phyloP scores from a whole-genome alignment of 2,113 vertebrate species.

The Ivindomyrus marchei region DNA sequence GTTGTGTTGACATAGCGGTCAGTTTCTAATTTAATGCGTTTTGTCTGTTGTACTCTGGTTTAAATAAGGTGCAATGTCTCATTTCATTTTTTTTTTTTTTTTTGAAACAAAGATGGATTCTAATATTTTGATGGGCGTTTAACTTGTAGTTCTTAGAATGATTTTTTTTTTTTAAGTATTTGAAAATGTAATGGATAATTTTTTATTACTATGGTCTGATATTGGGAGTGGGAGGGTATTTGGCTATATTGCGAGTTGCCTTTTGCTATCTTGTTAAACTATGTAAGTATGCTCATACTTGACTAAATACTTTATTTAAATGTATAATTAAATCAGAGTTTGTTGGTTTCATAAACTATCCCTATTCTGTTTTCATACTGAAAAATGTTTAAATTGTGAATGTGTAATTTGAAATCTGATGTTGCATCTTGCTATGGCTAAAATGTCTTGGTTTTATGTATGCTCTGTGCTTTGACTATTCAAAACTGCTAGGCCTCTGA shows the following conservation, averaged over 20 bases:
- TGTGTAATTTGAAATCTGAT: slow-evolving; percentile 75
- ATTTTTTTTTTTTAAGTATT: slow-evolving; percentile 46
- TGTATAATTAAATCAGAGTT: slow-evolving; percentile 54
- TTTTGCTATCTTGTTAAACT: slow-evolving; percentile 73
- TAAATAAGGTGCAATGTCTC: slow-evolving; percentile 73
- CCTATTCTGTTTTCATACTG: slow-evolving; percentile 68
- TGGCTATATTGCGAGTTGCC: slow-evolving; percentile 59
- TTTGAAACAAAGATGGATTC: slow-evolving; percentile 71
- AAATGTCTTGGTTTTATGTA: slow-evolving; percentile 57
- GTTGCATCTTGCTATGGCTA: slow-evolving; percentile 72
- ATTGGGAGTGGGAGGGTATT: slow-evolving; percentile 58
- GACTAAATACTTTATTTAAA: slow-evolving; percentile 67
- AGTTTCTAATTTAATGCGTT: slow-evolving; percentile 69
- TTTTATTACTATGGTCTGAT: slow-evolving; percentile 62
- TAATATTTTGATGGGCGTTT: slow-evolving; percentile 69
- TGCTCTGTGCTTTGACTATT: slow-evolving; percentile 58
- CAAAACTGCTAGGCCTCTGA: slow-evolving; percentile 71
- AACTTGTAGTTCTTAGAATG: slow-evolving; percentile 63
- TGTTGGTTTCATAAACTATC: slow-evolving; percentile 56
- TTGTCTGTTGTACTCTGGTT: slow-evolving; percentile 72
- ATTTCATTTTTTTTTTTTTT: slow-evolving; percentile 58
- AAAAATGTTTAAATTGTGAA: slow-evolving; percentile 67
- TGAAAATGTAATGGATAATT: slow-evolving; percentile 66
- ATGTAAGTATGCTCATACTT: slow-evolving; percentile 72
- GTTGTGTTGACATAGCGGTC: slow-evolving; percentile 55